Evolutionary conservation across 1,140 invertebrate species (phyloP).

Genomic region (Achatina immaculata): DNA sequence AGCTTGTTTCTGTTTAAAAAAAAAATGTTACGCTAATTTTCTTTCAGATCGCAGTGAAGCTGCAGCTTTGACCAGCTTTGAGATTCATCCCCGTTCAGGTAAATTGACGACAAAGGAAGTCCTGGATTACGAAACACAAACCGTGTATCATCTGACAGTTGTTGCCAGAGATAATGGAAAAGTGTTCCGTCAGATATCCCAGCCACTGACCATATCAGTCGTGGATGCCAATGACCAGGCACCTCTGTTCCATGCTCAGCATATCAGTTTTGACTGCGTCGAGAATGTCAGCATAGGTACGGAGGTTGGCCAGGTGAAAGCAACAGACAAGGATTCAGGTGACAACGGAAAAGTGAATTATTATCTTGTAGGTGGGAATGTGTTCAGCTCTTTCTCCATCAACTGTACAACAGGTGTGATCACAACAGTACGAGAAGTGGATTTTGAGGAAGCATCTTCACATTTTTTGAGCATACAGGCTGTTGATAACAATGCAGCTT

Average conservation of each 20-base stretch:
- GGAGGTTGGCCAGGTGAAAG: slow-evolving; percentile 83
- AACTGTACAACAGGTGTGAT: slow-evolving; percentile 98
- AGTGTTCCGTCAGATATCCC: slow-evolving; percentile 76
- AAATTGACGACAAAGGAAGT: slow-evolving; percentile 88
- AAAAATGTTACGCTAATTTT: too few relatives aligned
- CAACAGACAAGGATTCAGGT: slow-evolving; percentile 74
- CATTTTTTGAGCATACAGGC: slow-evolving; percentile 64
- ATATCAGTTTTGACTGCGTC: slow-evolving; percentile 85
- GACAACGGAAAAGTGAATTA: slow-evolving; percentile 99
- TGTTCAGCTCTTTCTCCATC: slow-evolving; percentile 96
- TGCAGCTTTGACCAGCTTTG: slow-evolving; percentile 52
- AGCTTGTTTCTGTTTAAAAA: too few relatives aligned
- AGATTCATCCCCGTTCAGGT: slow-evolving; percentile 73
- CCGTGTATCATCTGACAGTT: slow-evolving; percentile 83
- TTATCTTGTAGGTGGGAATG: slow-evolving; percentile 98
- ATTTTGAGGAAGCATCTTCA: slow-evolving; percentile 87
- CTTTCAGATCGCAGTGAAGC: slow-evolving; percentile 51
- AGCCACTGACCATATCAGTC: slow-evolving; percentile 59
- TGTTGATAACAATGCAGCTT: slow-evolving; percentile 60
- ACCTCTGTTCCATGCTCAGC: slow-evolving; percentile 67
- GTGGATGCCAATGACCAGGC: slow-evolving; percentile 66
- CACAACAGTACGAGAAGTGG: slow-evolving; percentile 93
- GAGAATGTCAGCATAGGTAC: slow-evolving; percentile 95
- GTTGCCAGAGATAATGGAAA: slow-evolving; percentile 30
- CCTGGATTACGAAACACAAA: slow-evolving; percentile 90